A percentile compares a stretch with the other conserved stretches of the same genome.
Evolutionary conservation across 2,113 vertebrate species (phyloP).

Genomic region (Ammodytes marinus): DNA sequence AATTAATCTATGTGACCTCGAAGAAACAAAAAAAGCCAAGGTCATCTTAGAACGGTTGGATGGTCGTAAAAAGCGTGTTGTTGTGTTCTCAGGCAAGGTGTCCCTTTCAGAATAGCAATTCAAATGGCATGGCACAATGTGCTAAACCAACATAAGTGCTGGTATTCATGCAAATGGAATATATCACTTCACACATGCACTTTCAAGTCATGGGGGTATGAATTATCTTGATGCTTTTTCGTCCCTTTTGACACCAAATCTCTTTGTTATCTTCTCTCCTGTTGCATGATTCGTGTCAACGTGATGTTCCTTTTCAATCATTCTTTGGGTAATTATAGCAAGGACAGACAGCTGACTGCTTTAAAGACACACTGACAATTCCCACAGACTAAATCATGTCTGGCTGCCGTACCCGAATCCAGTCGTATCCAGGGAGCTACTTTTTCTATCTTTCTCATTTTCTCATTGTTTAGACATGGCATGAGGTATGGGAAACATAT

Average conservation of each 20-base stretch:
- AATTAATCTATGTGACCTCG: conserved; percentile 22
- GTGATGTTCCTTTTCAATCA: conserved; percentile 20
- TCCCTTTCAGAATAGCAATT: conserved; percentile 1
- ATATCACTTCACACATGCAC: conserved; percentile 13
- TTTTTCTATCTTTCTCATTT: neutral
- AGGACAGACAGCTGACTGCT: neutral
- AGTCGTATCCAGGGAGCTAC: neutral
- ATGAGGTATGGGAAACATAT: neutral
- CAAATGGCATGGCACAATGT: neutral
- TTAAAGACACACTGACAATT: conserved; percentile 3
- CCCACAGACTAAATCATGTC: neutral
- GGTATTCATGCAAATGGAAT: conserved; percentile 3
- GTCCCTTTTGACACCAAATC: neutral
- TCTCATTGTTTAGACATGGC: neutral
- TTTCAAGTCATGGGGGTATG: neutral
- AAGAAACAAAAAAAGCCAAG: conserved; percentile 18
- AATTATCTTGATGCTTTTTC: conserved; percentile 1
- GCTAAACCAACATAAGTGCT: neutral
- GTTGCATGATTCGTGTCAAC: conserved; percentile 58
- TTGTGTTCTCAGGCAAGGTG: neutral
- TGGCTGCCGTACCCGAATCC: neutral
- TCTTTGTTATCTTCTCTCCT: conserved; percentile 18
- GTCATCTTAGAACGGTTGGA: neutral
- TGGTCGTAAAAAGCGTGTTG: neutral
- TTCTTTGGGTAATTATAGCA: conserved; percentile 16